phyloP scores from a whole-genome alignment of 2,113 vertebrate genomes.

The Rhombomys opimus region DNA sequence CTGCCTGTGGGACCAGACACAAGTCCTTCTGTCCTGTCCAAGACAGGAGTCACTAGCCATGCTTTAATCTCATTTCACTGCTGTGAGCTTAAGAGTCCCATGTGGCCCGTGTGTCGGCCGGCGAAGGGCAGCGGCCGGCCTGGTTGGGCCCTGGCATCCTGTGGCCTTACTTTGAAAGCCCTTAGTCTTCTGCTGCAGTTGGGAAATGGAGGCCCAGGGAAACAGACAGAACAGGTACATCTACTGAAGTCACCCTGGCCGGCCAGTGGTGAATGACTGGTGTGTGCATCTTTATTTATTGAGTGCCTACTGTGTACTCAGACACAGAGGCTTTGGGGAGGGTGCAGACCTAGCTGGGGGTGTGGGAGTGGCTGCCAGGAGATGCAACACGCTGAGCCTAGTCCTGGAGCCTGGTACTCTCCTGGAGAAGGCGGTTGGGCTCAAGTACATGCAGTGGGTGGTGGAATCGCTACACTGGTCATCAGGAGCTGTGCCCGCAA shows the following conservation, averaged over 20 bases:
- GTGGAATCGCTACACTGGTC: accelerated
- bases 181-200: background rate
- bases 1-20: accelerated
- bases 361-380: background rate
- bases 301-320: background rate
- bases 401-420: background rate
- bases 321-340: accelerated
- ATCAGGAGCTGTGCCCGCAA: accelerated
- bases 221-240: too few species aligned
- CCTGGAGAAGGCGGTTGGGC: background rate
- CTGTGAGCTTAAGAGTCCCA: background rate
- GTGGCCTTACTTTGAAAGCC: background rate
- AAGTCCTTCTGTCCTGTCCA: accelerated
- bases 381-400: too few species aligned
- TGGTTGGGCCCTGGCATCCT: background rate
- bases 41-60: accelerated
- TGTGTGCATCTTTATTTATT: accelerated
- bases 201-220: background rate
- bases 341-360: accelerated
- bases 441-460: accelerated
- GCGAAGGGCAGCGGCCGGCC: accelerated
- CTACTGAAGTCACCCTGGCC: background rate
- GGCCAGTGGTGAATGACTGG: accelerated
- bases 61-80: accelerated
- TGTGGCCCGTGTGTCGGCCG: accelerated